A percentile compares a stretch with the other conserved stretches of the same genome.
These are phyloP conservation scores for Meda fulgida DNA, from an alignment of 2,797 vertebrate genomes.

Conservation along the genomic window DNA sequence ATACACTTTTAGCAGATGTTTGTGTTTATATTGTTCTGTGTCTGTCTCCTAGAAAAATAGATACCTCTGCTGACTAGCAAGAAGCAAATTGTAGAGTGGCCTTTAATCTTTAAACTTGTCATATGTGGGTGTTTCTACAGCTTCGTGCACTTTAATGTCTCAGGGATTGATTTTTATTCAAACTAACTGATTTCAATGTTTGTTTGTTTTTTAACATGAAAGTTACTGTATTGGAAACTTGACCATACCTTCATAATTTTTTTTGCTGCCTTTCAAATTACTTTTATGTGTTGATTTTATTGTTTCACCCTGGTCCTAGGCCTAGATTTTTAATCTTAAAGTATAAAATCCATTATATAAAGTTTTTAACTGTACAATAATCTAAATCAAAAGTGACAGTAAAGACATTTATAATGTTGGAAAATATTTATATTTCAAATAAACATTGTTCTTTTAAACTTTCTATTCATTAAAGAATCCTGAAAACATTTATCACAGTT, in stretches of 20 bases:
- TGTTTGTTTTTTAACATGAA: too few relatives aligned
- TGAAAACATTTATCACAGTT: too few relatives aligned
- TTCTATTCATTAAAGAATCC: too few relatives aligned
- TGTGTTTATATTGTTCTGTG: neutral
- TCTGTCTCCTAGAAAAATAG: neutral
- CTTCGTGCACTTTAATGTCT: neutral
- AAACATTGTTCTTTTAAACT: too few relatives aligned
- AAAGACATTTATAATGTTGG: too few relatives aligned
- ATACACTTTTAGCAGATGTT: neutral
- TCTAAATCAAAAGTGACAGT: neutral
- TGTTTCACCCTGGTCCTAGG: neutral
- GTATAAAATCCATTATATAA: neutral
- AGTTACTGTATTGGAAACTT: neutral
- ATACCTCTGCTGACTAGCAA: neutral
- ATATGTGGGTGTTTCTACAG: neutral
- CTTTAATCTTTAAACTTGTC: neutral
- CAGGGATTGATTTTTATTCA: too few relatives aligned
- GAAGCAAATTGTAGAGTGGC: neutral
- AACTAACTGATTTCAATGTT: too few relatives aligned
- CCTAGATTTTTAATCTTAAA: neutral
- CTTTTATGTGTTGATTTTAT: neutral
- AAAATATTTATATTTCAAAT: too few relatives aligned
- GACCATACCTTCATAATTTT: too few relatives aligned
- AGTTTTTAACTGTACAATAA: neutral
- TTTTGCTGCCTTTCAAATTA: neutral